Conservation (phyloP, 2,888 invertebrate genomes). For the Synanthedon vespiformis region DNA sequence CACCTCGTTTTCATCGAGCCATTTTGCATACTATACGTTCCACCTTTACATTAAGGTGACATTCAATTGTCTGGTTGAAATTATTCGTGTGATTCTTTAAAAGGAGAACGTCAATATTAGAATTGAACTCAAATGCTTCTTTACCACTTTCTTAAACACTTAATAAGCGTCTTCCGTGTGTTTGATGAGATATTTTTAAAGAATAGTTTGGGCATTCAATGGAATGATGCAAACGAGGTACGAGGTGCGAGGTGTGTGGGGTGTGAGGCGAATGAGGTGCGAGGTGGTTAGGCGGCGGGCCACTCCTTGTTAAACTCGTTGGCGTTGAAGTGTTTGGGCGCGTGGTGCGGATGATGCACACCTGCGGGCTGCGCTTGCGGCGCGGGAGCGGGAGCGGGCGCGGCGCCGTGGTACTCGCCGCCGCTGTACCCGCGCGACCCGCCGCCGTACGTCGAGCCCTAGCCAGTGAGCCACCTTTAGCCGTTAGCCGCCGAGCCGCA, state of each 20-base stretch:
- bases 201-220: no score
- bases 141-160: no score
- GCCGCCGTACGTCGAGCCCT: constrained; percentile 69
- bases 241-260: constrained; percentile 4
- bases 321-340: constrained; percentile 65
- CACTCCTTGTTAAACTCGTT: constrained; percentile 70
- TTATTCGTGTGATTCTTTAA: no score
- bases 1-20: no score
- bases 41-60: no score
- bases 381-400: constrained; percentile 50
- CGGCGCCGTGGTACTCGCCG: constrained; percentile 55
- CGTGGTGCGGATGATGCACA: constrained; percentile 54
- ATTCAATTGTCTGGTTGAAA: no score
- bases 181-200: no score
- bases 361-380: constrained; percentile 61
- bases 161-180: no score
- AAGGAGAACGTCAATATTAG: no score
- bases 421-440: constrained; percentile 52
- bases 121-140: no score
- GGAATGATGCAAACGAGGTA: constrained; percentile 1
- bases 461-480: constrained; percentile 10
- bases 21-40: no score
- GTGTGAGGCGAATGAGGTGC: constrained; percentile 6
- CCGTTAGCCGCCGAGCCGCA: neutral
- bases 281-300: constrained; percentile 55